phyloP scores from a whole-genome alignment of 2,888 invertebrate genomes.

The Cryptops parisi region DNA sequence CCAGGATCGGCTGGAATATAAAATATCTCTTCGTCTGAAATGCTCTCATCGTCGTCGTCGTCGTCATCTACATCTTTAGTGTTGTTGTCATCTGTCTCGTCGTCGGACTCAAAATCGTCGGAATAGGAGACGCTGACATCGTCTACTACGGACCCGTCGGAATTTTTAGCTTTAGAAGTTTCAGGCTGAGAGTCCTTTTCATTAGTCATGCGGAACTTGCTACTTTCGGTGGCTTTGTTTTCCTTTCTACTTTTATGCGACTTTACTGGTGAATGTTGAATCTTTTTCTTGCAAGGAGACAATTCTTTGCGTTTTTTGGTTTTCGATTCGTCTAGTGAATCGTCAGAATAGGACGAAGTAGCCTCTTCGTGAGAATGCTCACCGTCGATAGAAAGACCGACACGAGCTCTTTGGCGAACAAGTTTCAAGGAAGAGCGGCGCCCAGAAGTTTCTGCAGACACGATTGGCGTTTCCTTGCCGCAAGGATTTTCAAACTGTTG shows the following conservation, averaged over 20 bases:
- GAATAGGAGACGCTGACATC: constrained; percentile 1
- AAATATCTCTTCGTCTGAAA: constrained; percentile 1
- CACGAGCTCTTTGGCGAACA: neutral
- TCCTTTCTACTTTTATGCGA: neutral
- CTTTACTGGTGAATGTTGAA: neutral
- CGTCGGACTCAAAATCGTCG: constrained; percentile 12
- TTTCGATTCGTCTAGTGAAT: neutral
- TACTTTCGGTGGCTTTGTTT: neutral
- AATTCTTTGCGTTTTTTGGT: neutral
- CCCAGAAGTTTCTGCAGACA: no score
- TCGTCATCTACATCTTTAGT: constrained; percentile 3
- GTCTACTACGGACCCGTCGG: neutral
- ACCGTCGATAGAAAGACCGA: neutral
- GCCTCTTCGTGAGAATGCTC: neutral
- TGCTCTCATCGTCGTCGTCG: constrained; percentile 6
- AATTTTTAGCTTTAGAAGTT: neutral
- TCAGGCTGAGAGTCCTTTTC: neutral
- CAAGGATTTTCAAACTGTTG: neutral
- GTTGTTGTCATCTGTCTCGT: neutral
- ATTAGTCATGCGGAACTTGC: neutral
- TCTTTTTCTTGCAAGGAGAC: neutral
- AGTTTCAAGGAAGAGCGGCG: constrained; percentile 2
- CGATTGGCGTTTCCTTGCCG: no score
- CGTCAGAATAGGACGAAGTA: neutral
- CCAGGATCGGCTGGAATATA: constrained; percentile 7